Evolutionary conservation across 2,888 invertebrate genomes (phyloP), one percentile per base, ranked within the genome.

Genomic region (Conus canariensis): DNA sequence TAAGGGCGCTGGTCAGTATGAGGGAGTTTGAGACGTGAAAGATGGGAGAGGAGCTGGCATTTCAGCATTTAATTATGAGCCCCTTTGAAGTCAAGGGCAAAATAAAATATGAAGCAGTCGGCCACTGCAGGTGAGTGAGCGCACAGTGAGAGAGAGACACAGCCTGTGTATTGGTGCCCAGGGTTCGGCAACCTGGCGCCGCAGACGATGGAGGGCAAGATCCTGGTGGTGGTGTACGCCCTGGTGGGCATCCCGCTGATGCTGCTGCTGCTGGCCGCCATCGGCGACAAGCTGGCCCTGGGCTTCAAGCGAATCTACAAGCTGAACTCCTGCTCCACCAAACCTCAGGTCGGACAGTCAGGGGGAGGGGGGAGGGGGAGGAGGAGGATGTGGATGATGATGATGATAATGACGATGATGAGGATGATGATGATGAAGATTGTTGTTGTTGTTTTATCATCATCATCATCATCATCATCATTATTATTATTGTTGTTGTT

Each of bases 111-210:
- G 45, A 45, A 4, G 45, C 45, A 45, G 45, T 45, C 45, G 45
- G 45, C 4, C 45, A 3, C 45, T 45, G 3, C 45, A 45, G 45
- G 45, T 45, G 45, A 45, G 45, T 45, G 45, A 45, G 45, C 45
- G 45, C 3, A 45, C 45, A 45, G 45, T 3, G 45, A 45, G 45
- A 45, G 45, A 45, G 45, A 45, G 45, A 45, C 2, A 45, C 3
- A 45, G 45, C 4, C 45, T 45, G 45, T 45, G 45, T 64, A 1
- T 64, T 64, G 64, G 64, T 10, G 10, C 64, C 0, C 93, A 95
- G 95, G 95, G 87, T 95, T 94, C 87, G 95, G 95, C 10, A 94
- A 95, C 88, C 90, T 94, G 89, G 93, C 94, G 5, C 95, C 95
- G 0, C 92, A 93, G 80, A 95, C 95, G 22, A 92, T 92, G 58